Conservation (phyloP, 2,113 vertebrate genomes). For the Seriola aureovittata region DNA sequence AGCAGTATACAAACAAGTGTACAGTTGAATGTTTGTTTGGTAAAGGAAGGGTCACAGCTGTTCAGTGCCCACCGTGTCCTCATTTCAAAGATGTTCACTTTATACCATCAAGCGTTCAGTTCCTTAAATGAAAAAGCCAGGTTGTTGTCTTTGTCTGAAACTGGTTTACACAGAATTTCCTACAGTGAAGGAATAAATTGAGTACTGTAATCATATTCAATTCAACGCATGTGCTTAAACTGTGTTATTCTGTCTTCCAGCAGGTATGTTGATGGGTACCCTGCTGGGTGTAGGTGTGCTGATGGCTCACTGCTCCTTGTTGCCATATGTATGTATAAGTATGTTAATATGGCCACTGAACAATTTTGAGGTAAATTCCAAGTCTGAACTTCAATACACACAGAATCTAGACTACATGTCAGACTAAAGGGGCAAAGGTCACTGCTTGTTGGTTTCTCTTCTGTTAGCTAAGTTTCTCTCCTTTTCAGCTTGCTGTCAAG, state of each 20-base stretch:
- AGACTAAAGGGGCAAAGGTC: not conserved
- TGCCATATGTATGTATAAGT: constrained; percentile 40
- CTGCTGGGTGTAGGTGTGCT: constrained; percentile 24
- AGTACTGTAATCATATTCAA: not conserved
- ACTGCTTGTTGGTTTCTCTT: not conserved
- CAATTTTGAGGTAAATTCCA: constrained; percentile 25
- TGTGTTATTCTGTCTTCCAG: constrained; percentile 69
- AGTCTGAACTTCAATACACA: not conserved
- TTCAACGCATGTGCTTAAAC: constrained; percentile 27
- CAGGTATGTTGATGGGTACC: constrained; percentile 77
- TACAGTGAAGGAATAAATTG: not conserved
- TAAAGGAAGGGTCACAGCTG: not conserved
- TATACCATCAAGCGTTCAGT: not conserved
- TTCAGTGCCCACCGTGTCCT: not conserved
- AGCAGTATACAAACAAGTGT: not conserved
- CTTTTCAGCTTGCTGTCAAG: not conserved
- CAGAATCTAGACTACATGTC: not conserved
- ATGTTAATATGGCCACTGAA: constrained; percentile 6
- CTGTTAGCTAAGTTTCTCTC: not conserved
- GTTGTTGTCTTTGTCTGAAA: too few relatives aligned
- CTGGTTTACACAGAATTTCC: too few relatives aligned
- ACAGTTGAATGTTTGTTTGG: not conserved
- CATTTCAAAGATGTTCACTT: not conserved
- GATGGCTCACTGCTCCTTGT: constrained; percentile 2
- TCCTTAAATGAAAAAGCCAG: too few relatives aligned